Percentiles rank a stretch among this genome's conserved stretches.
Evolutionary conservation across 2,888 invertebrate species (phyloP).

Genomic region (Diloba caeruleocephala): DNA sequence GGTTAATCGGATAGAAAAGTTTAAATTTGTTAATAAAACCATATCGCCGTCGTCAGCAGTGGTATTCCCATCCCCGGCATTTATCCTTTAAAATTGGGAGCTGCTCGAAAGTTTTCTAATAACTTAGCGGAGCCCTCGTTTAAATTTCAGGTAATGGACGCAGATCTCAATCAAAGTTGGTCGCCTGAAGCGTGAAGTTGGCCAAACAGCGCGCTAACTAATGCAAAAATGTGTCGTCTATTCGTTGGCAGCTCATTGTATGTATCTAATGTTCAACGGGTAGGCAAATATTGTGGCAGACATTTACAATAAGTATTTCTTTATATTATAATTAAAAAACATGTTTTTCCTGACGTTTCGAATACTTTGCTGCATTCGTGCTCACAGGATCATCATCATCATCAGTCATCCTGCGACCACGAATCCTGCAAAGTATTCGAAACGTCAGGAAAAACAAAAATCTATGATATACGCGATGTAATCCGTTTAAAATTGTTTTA

Average conservation of each 20-base stretch:
- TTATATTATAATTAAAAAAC: too few relatives aligned
- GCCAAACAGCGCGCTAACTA: slow-evolving; percentile 71
- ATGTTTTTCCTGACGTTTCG: too few relatives aligned
- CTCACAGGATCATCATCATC: too few relatives aligned
- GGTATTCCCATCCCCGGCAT: slow-evolving; percentile 54
- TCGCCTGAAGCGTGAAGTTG: slow-evolving; percentile 69
- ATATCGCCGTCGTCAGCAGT: slow-evolving; percentile 54
- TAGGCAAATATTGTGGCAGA: not conserved
- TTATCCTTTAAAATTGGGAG: slow-evolving; percentile 75
- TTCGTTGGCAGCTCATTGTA: slow-evolving; percentile 39
- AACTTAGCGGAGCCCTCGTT: slow-evolving; percentile 73
- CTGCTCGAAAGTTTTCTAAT: slow-evolving; percentile 76
- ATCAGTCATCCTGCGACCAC: too few relatives aligned
- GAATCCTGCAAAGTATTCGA: too few relatives aligned
- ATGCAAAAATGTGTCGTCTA: slow-evolving; percentile 56
- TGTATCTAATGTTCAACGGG: slow-evolving; percentile 38
- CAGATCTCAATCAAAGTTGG: slow-evolving; percentile 82
- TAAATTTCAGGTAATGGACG: slow-evolving; percentile 76
- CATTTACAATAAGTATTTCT: too few relatives aligned
- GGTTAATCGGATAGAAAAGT: slow-evolving; percentile 59
- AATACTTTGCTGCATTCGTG: too few relatives aligned
- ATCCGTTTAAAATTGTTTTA: too few relatives aligned
- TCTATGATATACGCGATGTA: too few relatives aligned
- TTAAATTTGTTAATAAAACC: slow-evolving; percentile 62
- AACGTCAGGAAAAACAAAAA: too few relatives aligned